phyloP scores from a whole-genome alignment of 2,113 vertebrate genomes.

The Globicephala melas region DNA sequence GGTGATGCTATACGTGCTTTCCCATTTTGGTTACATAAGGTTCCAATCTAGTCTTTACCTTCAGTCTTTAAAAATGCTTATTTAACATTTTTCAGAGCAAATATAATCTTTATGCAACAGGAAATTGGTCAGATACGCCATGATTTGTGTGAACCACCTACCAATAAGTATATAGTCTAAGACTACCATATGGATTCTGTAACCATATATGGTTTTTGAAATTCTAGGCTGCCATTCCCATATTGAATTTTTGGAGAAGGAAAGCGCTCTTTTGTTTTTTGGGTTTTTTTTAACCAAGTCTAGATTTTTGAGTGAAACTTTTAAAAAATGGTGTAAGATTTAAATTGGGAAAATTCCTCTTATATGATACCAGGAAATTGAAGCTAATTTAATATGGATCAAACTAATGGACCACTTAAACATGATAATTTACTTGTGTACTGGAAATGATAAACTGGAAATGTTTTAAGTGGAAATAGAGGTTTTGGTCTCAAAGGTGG shows the following conservation, averaged over 20 bases:
- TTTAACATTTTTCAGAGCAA: constrained; percentile 65
- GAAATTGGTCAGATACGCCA: constrained; percentile 72
- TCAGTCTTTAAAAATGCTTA: constrained; percentile 57
- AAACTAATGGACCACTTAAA: constrained; percentile 19
- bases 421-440: constrained; percentile 3
- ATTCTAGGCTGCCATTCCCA: constrained; percentile 45
- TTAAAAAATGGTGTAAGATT: neutral
- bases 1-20: constrained; percentile 13
- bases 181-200: constrained; percentile 34
- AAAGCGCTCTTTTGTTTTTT: neutral
- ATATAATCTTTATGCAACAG: constrained; percentile 57
- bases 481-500: neutral
- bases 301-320: constrained; percentile 40
- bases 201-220: constrained; percentile 71
- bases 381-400: constrained; percentile 14
- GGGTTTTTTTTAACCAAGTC: neutral
- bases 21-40: constrained; percentile 44
- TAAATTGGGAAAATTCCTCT: constrained; percentile 10
- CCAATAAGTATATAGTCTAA: constrained; percentile 60
- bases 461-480: neutral
- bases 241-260: constrained; percentile 49
- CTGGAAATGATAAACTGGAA: constrained; percentile 27
- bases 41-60: constrained; percentile 65
- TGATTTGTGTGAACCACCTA: constrained; percentile 54
- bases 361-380: neutral